Evolutionary conservation across 2,113 vertebrate genomes (phyloP), one percentile per base, ranked within the genome.

Genomic region (Rhipidura dahli): DNA sequence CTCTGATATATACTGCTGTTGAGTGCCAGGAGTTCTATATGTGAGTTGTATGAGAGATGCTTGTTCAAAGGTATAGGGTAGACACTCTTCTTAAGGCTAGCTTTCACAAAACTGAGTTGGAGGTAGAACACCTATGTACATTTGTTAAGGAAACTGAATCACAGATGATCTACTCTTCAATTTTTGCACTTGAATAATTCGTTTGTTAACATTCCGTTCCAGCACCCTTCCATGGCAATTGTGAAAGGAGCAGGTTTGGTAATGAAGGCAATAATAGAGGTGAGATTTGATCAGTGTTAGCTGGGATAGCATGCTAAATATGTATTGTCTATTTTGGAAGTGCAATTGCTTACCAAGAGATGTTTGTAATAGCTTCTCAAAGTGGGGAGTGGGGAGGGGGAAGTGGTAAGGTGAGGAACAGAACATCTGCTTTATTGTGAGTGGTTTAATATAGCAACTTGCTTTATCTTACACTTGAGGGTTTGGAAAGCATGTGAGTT

Each of bases 211-310:
- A 1, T 76, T 69, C 51, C 69, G 40, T 96, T 97, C 20, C 94
- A 99, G 99, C 99, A 99, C 94, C 99, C 99, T 79, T 99, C 99
- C 33, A 99, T 99, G 99, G 99, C 99, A 35, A 99, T 99, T 95
- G 98, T 99, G 80, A 99, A 99, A 95, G 99, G 99, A 97, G 99
- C 99, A 47, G 99, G 99, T 51, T 98, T 99, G 95, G 99, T 99
- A 91, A 99, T 99, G 99, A 99, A 99, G 97, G 99, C 99, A 93
- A 99, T 99, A 95, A 99, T 99, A 97, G 99, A 99, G 99, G 99
- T 99, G 97, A 98, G 98, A 90, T 81, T 78, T 92, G 45, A 51
- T 51, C 51, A 15, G 0, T 63, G 15, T 77, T 90, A 63, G 11
- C 31, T 80, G 85, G 68, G 15, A 30, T 60, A 56, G 44, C 39